Conservation (phyloP, 2,113 vertebrate genomes). For the Baryphthengus martii region DNA sequence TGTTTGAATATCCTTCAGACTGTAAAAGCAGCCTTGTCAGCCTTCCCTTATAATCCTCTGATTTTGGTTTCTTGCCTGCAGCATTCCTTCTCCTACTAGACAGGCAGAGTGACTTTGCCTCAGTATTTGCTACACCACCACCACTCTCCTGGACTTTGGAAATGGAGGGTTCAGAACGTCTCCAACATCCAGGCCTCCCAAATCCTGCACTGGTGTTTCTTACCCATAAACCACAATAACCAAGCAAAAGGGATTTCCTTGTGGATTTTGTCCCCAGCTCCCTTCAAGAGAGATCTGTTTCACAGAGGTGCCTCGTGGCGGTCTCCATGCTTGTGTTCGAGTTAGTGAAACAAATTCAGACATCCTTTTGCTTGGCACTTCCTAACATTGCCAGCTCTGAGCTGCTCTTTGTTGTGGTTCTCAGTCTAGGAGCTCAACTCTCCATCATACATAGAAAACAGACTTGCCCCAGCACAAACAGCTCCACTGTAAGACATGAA, state of each 20-base stretch:
- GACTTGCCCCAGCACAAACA: not conserved
- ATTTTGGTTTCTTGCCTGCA: not conserved
- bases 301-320: not conserved
- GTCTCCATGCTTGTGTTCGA: not conserved
- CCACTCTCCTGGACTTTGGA: not conserved
- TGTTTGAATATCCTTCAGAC: not conserved
- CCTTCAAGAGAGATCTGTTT: not conserved
- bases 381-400: not conserved
- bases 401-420: not conserved
- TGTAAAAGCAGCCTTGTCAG: not conserved
- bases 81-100: not conserved
- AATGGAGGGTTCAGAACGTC: not conserved
- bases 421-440: not conserved
- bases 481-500: not conserved
- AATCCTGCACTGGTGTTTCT: not conserved
- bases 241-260: not conserved
- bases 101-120: not conserved
- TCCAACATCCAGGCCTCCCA: not conserved
- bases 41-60: not conserved
- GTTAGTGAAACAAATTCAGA: not conserved
- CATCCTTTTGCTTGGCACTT: not conserved
- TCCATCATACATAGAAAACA: not conserved
- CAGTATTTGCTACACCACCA: not conserved
- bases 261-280: not conserved
- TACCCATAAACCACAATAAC: rapidly evolving